Evolutionary conservation across 2,888 invertebrate genomes (phyloP).

Genomic region (Phyllotreta cruciferae): DNA sequence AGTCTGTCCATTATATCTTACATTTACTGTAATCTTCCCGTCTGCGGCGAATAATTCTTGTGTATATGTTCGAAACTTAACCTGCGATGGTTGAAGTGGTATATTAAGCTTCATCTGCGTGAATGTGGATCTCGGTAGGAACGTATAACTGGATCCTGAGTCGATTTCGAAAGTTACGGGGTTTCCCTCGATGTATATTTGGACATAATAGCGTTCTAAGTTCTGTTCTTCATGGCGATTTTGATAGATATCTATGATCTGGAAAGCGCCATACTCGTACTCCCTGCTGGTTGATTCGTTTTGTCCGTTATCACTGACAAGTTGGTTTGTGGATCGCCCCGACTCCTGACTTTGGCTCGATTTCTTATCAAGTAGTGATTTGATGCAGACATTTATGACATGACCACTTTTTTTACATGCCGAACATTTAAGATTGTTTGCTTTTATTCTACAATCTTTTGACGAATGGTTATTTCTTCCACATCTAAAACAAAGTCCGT

Average conservation of each 20-base stretch:
- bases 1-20: neutral
- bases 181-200: neutral
- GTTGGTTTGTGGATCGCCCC: too few relatives aligned
- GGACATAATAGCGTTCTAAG: neutral
- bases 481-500: constrained; percentile 15
- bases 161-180: constrained; percentile 7
- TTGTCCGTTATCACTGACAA: too few relatives aligned
- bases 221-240: neutral
- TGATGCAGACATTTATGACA: neutral
- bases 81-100: constrained; percentile 4
- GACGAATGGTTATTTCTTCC: constrained; percentile 15
- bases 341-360: too few relatives aligned
- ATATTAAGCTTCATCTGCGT: constrained; percentile 1
- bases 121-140: neutral
- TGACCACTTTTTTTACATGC: neutral
- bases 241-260: constrained; percentile 6
- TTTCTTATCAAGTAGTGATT: neutral
- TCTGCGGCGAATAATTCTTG: neutral
- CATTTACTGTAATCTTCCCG: neutral
- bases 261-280: neutral
- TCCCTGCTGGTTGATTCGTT: neutral
- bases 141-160: constrained; percentile 5
- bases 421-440: constrained; percentile 7
- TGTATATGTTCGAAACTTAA: too few relatives aligned
- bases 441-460: constrained; percentile 11